phyloP scores from a whole-genome alignment of 1,140 invertebrate genomes.

The Holotrichia oblita region DNA sequence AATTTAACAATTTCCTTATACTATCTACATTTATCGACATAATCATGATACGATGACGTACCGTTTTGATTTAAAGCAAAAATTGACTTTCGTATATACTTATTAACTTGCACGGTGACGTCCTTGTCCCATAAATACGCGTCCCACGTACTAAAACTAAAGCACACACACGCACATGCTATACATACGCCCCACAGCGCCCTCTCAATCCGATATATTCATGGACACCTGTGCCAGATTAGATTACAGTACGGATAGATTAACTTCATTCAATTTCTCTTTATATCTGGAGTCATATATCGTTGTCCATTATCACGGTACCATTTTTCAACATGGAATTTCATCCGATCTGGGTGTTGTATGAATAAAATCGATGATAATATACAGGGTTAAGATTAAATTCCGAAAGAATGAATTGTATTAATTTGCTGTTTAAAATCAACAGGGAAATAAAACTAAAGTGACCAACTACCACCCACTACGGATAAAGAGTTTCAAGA shows the following conservation, averaged over 20 bases:
- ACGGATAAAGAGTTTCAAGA: too few species aligned
- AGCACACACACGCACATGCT: background rate
- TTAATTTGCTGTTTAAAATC: too few species aligned
- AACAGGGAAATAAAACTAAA: too few species aligned
- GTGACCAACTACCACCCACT: too few species aligned
- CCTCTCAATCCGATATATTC: constrained; percentile 13
- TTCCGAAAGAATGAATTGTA: too few species aligned
- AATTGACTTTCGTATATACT: background rate
- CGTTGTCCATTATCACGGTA: constrained; percentile 15
- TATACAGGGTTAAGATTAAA: too few species aligned
- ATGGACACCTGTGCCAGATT: constrained; percentile 31
- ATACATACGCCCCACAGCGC: background rate
- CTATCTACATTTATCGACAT: too few species aligned
- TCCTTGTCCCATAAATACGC: constrained; percentile 33
- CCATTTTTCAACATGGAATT: constrained; percentile 22
- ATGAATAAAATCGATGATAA: constrained; percentile 13
- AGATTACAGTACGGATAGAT: constrained; percentile 26
- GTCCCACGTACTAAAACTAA: constrained; percentile 20
- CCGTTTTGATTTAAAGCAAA: background rate
- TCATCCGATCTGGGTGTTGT: constrained; percentile 1
- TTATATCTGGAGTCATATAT: constrained; percentile 22
- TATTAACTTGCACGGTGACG: constrained; percentile 28
- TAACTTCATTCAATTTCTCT: constrained; percentile 14
- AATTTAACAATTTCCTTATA: too few species aligned
- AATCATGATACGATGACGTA: constrained; percentile 11